Evolutionary conservation across 2,797 vertebrate genomes (phyloP).

Genomic region (Periophthalmus magnuspinnatus): DNA sequence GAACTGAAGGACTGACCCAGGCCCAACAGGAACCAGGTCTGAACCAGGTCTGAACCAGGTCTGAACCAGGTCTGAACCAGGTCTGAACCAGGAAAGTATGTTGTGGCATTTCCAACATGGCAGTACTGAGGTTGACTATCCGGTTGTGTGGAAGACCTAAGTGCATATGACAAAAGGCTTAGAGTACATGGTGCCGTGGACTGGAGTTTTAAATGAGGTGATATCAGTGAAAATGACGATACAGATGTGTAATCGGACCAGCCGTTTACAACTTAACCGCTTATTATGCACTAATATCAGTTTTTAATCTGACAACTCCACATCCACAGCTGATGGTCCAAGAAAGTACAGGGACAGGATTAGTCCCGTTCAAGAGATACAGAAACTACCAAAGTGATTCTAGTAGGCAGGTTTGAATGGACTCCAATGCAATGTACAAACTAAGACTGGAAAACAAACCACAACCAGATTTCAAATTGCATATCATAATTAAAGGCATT

Average conservation of each 20-base stretch:
- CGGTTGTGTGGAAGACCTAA: constrained; percentile 71
- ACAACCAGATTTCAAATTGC: not conserved
- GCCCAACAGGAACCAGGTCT: no score
- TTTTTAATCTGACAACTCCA: not conserved
- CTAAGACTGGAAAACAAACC: not conserved
- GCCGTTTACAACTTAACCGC: constrained; percentile 76
- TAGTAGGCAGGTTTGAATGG: constrained; percentile 7
- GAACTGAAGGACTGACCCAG: not conserved
- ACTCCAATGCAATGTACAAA: not conserved
- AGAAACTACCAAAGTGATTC: constrained; percentile 3
- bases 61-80: no score
- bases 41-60: no score
- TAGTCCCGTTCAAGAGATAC: not conserved
- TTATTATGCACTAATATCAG: not conserved
- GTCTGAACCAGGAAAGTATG: no score
- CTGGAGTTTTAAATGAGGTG: constrained; percentile 16
- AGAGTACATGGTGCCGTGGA: constrained; percentile 65
- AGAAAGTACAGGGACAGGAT: not conserved
- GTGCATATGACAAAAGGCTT: constrained; percentile 49
- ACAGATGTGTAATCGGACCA: constrained; percentile 82
- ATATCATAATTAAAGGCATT: not conserved
- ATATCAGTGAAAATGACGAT: constrained; percentile 10
- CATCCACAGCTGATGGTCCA: constrained; percentile 5
- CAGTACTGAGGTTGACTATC: constrained; percentile 67
- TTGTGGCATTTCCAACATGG: constrained; percentile 1